Evolutionary conservation across 2,113 vertebrate genomes (phyloP).

Genomic region (Porphyrio hochstetteri): DNA sequence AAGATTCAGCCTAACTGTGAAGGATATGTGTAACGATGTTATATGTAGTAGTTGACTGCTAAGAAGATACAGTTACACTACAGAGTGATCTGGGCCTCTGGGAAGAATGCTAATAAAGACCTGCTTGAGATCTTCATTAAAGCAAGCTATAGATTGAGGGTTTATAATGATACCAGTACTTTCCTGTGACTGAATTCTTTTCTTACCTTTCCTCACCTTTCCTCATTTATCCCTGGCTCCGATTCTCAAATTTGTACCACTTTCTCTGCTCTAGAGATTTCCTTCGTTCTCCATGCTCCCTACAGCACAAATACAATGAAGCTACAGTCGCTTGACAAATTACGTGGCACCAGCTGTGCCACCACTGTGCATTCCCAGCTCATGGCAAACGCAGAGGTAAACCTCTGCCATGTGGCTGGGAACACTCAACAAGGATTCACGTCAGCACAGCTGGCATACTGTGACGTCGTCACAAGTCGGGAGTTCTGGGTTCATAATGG

Average conservation of each 20-base stretch:
- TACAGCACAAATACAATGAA: not conserved
- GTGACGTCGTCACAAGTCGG: not conserved
- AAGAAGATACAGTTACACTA: not conserved
- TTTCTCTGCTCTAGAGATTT: not conserved
- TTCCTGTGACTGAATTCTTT: not conserved
- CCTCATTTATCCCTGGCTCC: not conserved
- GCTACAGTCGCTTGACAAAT: not conserved
- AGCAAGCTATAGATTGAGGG: not conserved
- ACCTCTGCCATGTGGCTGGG: not conserved
- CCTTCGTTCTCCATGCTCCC: not conserved
- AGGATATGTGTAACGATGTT: not conserved
- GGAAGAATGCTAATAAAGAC: not conserved
- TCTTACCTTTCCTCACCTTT: not conserved
- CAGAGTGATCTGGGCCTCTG: not conserved
- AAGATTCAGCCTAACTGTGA: not conserved
- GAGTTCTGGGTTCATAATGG: not conserved
- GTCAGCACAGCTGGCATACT: not conserved
- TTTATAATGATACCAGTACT: not conserved
- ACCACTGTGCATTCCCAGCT: not conserved
- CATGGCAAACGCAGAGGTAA: not conserved
- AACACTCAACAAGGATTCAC: not conserved
- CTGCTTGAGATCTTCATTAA: not conserved
- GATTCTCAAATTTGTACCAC: not conserved
- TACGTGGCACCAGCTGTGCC: not conserved
- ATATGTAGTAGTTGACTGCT: not conserved